Conservation (phyloP, 2,888 invertebrate genomes). For the Pterostichus niger region DNA sequence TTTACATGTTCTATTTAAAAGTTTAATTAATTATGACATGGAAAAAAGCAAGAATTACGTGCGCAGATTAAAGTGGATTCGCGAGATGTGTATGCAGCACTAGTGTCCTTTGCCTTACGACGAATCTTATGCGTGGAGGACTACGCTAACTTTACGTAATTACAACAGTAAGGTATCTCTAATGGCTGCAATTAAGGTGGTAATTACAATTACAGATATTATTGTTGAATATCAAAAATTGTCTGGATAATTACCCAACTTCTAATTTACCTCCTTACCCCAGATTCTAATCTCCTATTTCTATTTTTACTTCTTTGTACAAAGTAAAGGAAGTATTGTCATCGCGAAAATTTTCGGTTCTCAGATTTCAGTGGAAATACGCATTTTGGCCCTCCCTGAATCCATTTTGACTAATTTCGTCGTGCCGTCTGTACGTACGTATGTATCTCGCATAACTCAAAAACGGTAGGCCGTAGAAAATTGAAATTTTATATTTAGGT, state of each 20-base stretch:
- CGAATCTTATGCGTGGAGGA: not conserved
- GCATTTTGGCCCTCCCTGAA: too few relatives aligned
- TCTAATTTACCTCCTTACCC: not conserved
- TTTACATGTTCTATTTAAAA: constrained; percentile 50
- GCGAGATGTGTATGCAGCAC: not conserved
- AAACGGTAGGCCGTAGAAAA: too few relatives aligned
- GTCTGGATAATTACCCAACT: constrained; percentile 12
- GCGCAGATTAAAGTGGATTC: constrained; percentile 14
- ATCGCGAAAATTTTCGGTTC: too few relatives aligned
- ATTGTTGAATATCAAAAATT: constrained; percentile 47
- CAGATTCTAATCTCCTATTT: too few relatives aligned
- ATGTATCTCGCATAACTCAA: too few relatives aligned
- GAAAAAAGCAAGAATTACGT: constrained; percentile 43
- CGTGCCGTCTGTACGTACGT: too few relatives aligned
- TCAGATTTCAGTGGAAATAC: too few relatives aligned
- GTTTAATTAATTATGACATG: constrained; percentile 49
- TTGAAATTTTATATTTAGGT: too few relatives aligned
- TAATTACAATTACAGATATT: constrained; percentile 46
- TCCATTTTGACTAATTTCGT: too few relatives aligned
- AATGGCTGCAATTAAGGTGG: constrained; percentile 20
- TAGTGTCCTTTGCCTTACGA: not conserved
- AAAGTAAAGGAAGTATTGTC: too few relatives aligned
- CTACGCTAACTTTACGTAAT: not conserved
- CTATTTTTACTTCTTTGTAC: too few relatives aligned
- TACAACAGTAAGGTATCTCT: constrained; percentile 16